A percentile compares a stretch with the other conserved stretches of the same genome.
phyloP scores from a whole-genome alignment of 2,888 invertebrate species.

The Xestia rhomboidea region DNA sequence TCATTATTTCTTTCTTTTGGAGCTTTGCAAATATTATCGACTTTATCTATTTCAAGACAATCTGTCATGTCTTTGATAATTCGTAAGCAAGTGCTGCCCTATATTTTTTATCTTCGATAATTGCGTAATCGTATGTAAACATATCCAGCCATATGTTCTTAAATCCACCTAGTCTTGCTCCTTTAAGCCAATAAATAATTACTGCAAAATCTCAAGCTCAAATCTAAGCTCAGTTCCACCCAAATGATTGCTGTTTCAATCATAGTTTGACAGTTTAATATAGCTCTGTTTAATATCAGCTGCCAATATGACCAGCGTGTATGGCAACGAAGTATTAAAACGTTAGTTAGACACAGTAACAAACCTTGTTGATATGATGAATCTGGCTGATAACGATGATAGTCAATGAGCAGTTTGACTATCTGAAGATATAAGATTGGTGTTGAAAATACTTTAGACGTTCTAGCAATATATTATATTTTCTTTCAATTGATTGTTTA shows the following conservation, averaged over 20 bases:
- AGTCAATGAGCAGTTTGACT: conserved; percentile 26
- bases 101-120: background rate
- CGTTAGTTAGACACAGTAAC: conserved; percentile 6
- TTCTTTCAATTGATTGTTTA: background rate
- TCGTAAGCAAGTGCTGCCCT: background rate
- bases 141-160: background rate
- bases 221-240: conserved; percentile 43
- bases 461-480: background rate
- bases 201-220: conserved; percentile 28
- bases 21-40: background rate
- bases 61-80: background rate
- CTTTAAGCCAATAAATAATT: conserved; percentile 32
- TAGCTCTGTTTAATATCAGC: conserved; percentile 46
- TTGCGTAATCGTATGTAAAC: background rate
- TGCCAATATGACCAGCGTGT: conserved; percentile 30
- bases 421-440: conserved; percentile 28
- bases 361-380: conserved; percentile 47
- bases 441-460: background rate
- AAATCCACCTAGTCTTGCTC: conserved; percentile 1
- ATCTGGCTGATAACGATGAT: conserved; percentile 35
- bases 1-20: background rate
- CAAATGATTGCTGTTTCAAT: conserved; percentile 38
- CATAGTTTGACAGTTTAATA: conserved; percentile 64
- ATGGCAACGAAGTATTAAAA: conserved; percentile 30
- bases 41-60: background rate